These are phyloP conservation scores for Cavia aperea DNA, from an alignment of 2,113 vertebrate genomes.

Conservation along the genomic window DNA sequence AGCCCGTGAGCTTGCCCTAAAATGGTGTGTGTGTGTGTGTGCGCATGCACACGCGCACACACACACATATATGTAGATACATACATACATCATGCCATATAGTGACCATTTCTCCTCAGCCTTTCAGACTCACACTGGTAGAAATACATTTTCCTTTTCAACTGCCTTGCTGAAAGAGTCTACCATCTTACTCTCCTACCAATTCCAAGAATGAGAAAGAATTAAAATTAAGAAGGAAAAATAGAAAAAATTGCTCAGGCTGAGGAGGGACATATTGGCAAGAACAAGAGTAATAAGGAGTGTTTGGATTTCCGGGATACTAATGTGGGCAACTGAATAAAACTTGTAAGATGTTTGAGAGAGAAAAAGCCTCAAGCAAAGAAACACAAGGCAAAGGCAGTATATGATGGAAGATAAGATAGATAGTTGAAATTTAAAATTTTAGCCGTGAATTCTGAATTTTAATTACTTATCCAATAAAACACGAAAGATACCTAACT, in stretches of 20 bases:
- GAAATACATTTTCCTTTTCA: slow-evolving; percentile 1
- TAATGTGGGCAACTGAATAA: not conserved
- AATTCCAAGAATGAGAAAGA: slow-evolving; percentile 21
- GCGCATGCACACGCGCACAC: too few species aligned
- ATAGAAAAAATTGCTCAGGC: not conserved
- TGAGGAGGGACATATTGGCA: not conserved
- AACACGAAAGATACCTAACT: not conserved
- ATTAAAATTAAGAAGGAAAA: slow-evolving; percentile 38
- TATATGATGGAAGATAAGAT: not conserved
- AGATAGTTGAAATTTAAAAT: not conserved
- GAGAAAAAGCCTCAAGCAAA: not conserved
- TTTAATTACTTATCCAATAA: not conserved
- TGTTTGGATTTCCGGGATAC: not conserved
- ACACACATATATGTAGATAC: too few species aligned
- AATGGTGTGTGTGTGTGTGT: not conserved
- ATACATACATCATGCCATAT: not conserved
- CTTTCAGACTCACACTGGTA: not conserved
- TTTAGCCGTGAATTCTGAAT: not conserved
- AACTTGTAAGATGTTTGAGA: not conserved
- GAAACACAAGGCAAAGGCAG: not conserved
- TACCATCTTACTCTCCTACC: not conserved
- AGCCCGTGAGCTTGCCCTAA: not conserved
- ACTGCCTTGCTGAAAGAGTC: not conserved
- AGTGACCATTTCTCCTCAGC: not conserved
- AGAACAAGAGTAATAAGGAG: not conserved